Evolutionary conservation across 2,888 invertebrate species (phyloP).

Genomic region (Sphaeridia pumilis): DNA sequence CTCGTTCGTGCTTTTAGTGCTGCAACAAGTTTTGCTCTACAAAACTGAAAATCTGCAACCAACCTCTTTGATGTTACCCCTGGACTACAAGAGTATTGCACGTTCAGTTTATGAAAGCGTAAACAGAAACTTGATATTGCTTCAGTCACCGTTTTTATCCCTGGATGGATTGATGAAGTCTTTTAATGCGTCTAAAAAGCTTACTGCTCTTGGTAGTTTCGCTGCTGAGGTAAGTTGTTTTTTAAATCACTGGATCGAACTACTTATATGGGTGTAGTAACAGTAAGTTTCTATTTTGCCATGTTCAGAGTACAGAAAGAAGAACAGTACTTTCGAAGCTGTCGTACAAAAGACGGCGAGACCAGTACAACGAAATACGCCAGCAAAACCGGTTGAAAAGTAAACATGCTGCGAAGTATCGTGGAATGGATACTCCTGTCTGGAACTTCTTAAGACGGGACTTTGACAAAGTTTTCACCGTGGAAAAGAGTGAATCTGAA

Average conservation of each 20-base stretch:
- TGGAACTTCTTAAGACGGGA: no score
- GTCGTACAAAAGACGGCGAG: no score
- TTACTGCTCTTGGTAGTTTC: background rate
- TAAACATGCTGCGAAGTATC: background rate
- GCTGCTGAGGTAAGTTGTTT: conserved; percentile 5
- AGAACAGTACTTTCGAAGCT: no score
- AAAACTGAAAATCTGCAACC: background rate
- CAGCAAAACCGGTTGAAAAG: background rate
- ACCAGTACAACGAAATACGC: no score
- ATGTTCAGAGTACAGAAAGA: no score
- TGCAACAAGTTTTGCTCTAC: background rate
- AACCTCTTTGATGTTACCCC: background rate
- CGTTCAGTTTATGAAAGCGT: background rate
- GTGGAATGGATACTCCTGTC: background rate
- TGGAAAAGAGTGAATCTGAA: no score
- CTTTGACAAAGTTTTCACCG: no score
- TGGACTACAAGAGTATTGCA: conserved; percentile 2
- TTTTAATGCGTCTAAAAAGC: background rate
- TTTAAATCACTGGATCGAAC: no score
- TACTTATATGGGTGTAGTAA: no score
- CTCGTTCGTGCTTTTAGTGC: background rate
- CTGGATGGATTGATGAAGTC: background rate
- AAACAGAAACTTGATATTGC: no score
- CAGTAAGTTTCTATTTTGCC: no score
- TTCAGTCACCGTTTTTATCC: no score